Conservation (phyloP, 2,113 vertebrate genomes). For the Scytalopus superciliaris region DNA sequence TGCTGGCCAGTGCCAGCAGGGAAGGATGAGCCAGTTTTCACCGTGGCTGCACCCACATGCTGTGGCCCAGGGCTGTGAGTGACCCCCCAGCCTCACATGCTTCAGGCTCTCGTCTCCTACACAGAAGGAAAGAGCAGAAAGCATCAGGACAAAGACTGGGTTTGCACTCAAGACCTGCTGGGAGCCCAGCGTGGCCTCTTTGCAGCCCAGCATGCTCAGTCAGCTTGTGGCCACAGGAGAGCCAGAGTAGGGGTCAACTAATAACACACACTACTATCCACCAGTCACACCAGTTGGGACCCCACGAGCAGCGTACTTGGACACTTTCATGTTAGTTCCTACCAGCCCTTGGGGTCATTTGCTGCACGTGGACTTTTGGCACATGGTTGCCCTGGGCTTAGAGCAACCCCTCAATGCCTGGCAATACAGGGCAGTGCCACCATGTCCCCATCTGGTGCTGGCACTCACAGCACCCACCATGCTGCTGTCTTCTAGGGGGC, state of each 20-base stretch:
- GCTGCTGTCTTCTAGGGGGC: constrained; percentile 78
- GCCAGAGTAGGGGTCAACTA: neutral
- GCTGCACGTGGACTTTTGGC: neutral
- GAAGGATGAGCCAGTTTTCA: accelerated
- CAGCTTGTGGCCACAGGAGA: neutral
- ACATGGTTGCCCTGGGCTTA: neutral
- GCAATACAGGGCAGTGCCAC: neutral
- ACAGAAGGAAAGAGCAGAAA: neutral
- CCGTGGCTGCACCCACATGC: neutral
- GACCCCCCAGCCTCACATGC: neutral
- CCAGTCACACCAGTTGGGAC: neutral
- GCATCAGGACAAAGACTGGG: neutral
- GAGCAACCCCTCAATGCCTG: neutral
- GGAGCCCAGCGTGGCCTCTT: neutral
- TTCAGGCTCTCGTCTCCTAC: accelerated
- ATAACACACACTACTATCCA: neutral
- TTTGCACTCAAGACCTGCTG: neutral
- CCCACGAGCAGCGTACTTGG: neutral
- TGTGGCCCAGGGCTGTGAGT: accelerated
- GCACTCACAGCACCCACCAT: neutral
- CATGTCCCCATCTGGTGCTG: neutral
- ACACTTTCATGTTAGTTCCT: neutral
- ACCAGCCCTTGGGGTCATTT: neutral
- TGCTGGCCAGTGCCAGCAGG: accelerated
- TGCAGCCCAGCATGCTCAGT: neutral